Evolutionary conservation across 37 sponge, comb jelly and placozoan species (phyloP).

Genomic region (Oopsacas minuta): DNA sequence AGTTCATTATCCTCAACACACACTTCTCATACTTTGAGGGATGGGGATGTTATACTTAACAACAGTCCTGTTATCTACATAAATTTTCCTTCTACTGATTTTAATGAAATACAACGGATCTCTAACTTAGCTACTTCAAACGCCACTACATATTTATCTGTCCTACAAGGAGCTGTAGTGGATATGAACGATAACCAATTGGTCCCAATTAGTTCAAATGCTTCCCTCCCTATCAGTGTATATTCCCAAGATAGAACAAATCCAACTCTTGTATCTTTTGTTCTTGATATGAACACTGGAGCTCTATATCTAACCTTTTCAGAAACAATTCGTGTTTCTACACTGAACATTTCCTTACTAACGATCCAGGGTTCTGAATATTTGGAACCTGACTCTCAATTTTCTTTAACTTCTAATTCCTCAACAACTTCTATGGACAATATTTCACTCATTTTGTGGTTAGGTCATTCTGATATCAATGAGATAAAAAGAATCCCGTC

Average conservation of each 20-base stretch:
- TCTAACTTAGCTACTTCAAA: constrained; percentile 25
- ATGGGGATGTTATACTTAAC: constrained; percentile 26
- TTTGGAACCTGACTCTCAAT: constrained; percentile 17
- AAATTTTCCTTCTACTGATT: constrained; percentile 31
- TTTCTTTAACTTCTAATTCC: constrained; percentile 20
- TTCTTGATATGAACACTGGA: constrained; percentile 64
- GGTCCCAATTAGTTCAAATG: constrained; percentile 1
- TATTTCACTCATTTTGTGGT: constrained; percentile 33
- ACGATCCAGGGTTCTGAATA: constrained; percentile 48
- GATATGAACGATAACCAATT: constrained; percentile 59
- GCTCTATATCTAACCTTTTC: constrained; percentile 52
- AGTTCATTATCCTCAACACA: neutral
- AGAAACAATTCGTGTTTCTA: constrained; percentile 72
- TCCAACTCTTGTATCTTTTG: constrained; percentile 36
- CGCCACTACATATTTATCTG: constrained; percentile 31
- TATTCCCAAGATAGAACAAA: constrained; percentile 57
- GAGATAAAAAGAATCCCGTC: constrained; percentile 49
- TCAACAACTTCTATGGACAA: constrained; percentile 47
- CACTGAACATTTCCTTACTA: constrained; percentile 42
- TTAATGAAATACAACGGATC: constrained; percentile 43
- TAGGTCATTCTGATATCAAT: constrained; percentile 62
- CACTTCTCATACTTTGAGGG: constrained; percentile 29
- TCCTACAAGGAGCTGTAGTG: constrained; percentile 21
- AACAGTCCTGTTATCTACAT: constrained; percentile 38
- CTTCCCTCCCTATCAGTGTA: constrained; percentile 27